These are phyloP conservation scores for Anorthoa munda DNA, from an alignment of 2,888 invertebrate species.

Conservation along the genomic window DNA sequence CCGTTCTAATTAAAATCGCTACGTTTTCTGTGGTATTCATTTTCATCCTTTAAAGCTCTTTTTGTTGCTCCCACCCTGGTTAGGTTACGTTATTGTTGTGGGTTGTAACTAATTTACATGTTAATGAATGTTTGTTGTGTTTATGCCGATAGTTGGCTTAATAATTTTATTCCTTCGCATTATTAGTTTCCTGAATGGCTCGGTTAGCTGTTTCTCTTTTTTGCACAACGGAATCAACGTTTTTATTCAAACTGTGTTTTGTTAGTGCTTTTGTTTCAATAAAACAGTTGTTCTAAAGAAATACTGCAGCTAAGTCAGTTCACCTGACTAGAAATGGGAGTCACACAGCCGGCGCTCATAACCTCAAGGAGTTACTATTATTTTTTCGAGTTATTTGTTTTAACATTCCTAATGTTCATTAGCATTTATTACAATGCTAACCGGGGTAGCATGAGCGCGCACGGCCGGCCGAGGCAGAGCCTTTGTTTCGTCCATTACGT, in stretches of 20 bases:
- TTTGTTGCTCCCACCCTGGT: slow-evolving; percentile 85
- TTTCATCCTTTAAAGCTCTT: slow-evolving; percentile 88
- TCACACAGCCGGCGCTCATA: slow-evolving; percentile 58
- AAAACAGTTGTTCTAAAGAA: slow-evolving; percentile 24
- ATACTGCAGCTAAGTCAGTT: slow-evolving; percentile 40
- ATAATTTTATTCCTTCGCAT: slow-evolving; percentile 69
- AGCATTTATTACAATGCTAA: slow-evolving; percentile 86
- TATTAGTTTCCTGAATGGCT: slow-evolving; percentile 64
- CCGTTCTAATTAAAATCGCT: slow-evolving; percentile 89
- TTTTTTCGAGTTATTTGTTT: slow-evolving; percentile 72
- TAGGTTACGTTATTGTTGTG: slow-evolving; percentile 86
- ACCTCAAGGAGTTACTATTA: slow-evolving; percentile 55
- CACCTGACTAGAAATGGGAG: slow-evolving; percentile 53
- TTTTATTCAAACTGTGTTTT: slow-evolving; percentile 38
- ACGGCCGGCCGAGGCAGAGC: slow-evolving; percentile 78
- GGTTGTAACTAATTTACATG: slow-evolving; percentile 89
- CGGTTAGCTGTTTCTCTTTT: slow-evolving; percentile 46
- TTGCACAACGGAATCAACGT: slow-evolving; percentile 29
- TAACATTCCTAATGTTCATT: slow-evolving; percentile 84
- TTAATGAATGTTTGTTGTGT: slow-evolving; percentile 85
- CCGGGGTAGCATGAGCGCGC: slow-evolving; percentile 84
- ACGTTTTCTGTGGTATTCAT: slow-evolving; percentile 88
- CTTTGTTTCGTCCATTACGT: slow-evolving; percentile 88
- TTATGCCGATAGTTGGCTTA: slow-evolving; percentile 71
- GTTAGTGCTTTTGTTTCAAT: slow-evolving; percentile 19